These are phyloP conservation scores for Formicarius rufipectus DNA, from an alignment of 2,113 vertebrate species.

Conservation along the genomic window DNA sequence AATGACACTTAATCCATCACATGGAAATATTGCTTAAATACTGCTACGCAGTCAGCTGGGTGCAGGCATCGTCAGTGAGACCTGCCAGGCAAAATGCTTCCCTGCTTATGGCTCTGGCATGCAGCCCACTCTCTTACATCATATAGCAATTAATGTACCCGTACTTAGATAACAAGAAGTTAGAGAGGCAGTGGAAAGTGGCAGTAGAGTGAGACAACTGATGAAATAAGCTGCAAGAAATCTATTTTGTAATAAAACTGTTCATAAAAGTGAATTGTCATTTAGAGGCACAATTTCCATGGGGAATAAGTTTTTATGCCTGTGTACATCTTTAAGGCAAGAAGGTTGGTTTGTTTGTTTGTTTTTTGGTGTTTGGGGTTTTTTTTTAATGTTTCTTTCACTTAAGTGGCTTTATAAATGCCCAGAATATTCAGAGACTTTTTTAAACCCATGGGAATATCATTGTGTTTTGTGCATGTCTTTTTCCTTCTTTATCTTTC, in stretches of 20 bases:
- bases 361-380: too few relatives aligned
- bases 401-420: slow-evolving; percentile 36
- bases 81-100: slow-evolving; percentile 5
- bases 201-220: slow-evolving; percentile 23
- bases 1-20: slow-evolving; percentile 70
- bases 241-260: slow-evolving; percentile 69
- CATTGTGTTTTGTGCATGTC: background rate
- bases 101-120: slow-evolving; percentile 7
- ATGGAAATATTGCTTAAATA: slow-evolving; percentile 65
- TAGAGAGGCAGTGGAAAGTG: slow-evolving; percentile 8
- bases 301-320: slow-evolving; percentile 63
- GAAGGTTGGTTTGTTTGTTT: background rate
- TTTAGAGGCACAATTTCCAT: slow-evolving; percentile 62
- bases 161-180: slow-evolving; percentile 46
- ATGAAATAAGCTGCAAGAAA: slow-evolving; percentile 62
- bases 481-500: background rate
- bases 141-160: slow-evolving; percentile 59
- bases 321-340: slow-evolving; percentile 32
- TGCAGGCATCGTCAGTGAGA: slow-evolving; percentile 3
- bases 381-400: background rate
- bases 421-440: background rate
- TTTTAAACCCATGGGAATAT: slow-evolving; percentile 1
- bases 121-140: slow-evolving; percentile 36
- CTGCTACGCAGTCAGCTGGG: slow-evolving; percentile 26
- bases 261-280: slow-evolving; percentile 69